Evolutionary conservation across 1,140 invertebrate genomes (phyloP).

Genomic region (Neodiprion pinetum): DNA sequence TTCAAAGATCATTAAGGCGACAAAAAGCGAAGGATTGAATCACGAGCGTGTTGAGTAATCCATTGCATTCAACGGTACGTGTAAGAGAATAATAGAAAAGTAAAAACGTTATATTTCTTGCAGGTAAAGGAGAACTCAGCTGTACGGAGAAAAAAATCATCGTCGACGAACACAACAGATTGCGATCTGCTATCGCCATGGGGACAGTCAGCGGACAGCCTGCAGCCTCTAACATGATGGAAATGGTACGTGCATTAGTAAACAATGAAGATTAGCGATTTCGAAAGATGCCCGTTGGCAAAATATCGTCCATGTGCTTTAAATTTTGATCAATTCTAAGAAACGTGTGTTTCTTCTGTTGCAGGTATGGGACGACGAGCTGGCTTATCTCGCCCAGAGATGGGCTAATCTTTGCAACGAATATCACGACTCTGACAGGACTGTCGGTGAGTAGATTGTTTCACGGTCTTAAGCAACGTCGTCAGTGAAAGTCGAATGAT

Average conservation of each 20-base stretch:
- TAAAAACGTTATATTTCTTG: background rate
- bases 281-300: background rate
- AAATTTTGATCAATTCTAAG: too few relatives aligned
- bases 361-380: constrained; percentile 86
- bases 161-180: constrained; percentile 79
- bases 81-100: too few relatives aligned
- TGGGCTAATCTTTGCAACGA: constrained; percentile 84
- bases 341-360: background rate
- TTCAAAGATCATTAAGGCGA: too few relatives aligned
- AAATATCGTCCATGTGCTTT: too few relatives aligned
- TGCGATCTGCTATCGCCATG: constrained; percentile 78
- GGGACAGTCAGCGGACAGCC: constrained; percentile 79
- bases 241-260: constrained; percentile 70
- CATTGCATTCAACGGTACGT: too few relatives aligned
- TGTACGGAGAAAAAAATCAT: constrained; percentile 77
- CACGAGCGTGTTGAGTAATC: too few relatives aligned
- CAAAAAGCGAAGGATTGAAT: too few relatives aligned
- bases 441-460: constrained; percentile 65
- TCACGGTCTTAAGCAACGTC: background rate
- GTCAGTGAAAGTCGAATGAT: background rate
- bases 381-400: constrained; percentile 79
- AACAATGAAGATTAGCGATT: constrained; percentile 14
- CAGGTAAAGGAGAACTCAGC: constrained; percentile 72
- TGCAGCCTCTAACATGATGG: constrained; percentile 80
- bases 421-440: constrained; percentile 72